Evolutionary conservation across 2,113 vertebrate genomes (phyloP).

Genomic region (Cettia cetti): DNA sequence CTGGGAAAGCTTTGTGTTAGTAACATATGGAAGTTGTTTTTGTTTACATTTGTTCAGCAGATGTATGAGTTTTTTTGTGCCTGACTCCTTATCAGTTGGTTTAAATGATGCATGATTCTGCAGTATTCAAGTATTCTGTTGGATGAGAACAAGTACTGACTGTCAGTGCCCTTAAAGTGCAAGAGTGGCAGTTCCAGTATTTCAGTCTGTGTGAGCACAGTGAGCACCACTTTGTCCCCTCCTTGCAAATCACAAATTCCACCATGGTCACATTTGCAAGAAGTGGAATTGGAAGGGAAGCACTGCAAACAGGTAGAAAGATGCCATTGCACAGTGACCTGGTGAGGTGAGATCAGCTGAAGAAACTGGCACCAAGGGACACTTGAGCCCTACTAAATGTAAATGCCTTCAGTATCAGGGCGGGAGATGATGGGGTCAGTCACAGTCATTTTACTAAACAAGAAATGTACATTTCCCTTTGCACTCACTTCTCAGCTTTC

Average conservation of each 20-base stretch:
- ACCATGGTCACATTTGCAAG: background rate
- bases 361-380: background rate
- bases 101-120: background rate
- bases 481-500: background rate
- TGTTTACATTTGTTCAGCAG: background rate
- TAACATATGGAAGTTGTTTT: background rate
- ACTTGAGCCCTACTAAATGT: background rate
- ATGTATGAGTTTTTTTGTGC: background rate
- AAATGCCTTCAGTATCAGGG: background rate
- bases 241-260: background rate
- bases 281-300: background rate
- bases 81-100: background rate
- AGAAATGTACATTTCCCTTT: accelerated
- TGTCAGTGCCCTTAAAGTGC: background rate
- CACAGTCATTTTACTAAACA: background rate
- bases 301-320: background rate
- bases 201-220: accelerated
- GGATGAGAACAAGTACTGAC: background rate
- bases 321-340: background rate
- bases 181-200: background rate
- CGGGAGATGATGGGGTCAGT: background rate
- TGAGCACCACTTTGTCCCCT: background rate
- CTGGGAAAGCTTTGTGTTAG: background rate
- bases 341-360: background rate
- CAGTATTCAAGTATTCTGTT: background rate